Base-by-base conservation (phyloP, 2,888 invertebrate genomes). In the Aphelenchoides bicaudatus region DNA sequence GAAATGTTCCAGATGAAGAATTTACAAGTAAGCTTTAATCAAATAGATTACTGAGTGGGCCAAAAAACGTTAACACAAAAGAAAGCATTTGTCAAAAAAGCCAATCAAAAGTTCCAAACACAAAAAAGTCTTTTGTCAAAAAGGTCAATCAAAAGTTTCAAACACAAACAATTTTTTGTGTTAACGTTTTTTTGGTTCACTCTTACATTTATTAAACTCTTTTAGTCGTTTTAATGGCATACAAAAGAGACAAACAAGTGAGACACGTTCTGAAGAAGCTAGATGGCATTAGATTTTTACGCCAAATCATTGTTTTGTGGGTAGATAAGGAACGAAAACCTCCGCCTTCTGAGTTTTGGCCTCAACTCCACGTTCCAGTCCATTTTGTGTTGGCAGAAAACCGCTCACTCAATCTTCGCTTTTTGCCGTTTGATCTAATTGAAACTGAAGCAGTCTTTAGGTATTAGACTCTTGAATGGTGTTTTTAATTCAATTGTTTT, bases 371-470 rank as follows among this genome's bases (percentile, higher is more conserved):
- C 43, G 61, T 61, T n/a, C 61, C 61, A 38, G 30, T 61, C 6
- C 47, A 34, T 21, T 29, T 61, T 23, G 52, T 61, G 29, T 30
- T 37, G 23, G 62, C 60, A n/a, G 23, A 39, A 21, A n/a, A n/a
- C n/a, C 34, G 62, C 47, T 61, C 61, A n/a, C 27, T 61, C n/a
- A 61, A 61, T 29, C 29, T 46, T n/a, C 39, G 61, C 19, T 61
- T 61, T 39, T 13, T 62, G 21, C 61, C 61, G 30, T 43, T 47
- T 38, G 56, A 58, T 13, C 29, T 61, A 48, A 61, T 61, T 16
- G 43, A 37, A 27, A 61, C 61, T 3, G 53, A 61, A 25, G 61
- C 62, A 3, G 61, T 61, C 2, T 63, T 61, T 27, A 64, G n/a
- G n/a, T n/a, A n/a, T n/a, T n/a, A n/a, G n/a, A n/a, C n/a, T n/a